Percentiles rank a stretch among this genome's conserved stretches.
Conservation (phyloP, 1,140 invertebrate species). For the Anoplolepis gracilipes region DNA sequence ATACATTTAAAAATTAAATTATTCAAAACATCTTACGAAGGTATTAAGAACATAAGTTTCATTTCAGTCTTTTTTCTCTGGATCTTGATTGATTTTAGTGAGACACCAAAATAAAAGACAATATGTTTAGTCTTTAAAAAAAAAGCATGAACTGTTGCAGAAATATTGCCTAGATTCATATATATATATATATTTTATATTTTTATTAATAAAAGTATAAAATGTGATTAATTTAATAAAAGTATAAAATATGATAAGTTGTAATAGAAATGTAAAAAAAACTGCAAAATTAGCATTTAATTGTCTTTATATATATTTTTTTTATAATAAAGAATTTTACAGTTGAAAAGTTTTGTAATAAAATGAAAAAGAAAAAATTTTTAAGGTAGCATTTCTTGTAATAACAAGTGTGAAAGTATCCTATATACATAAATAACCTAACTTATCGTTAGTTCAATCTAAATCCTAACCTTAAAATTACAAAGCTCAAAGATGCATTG, state of each 20-base stretch:
- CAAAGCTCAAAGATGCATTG: neutral
- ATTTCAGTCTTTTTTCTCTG: neutral
- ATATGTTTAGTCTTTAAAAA: neutral
- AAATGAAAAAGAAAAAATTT: neutral
- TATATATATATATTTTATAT: no score
- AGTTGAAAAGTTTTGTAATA: neutral
- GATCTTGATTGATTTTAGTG: neutral
- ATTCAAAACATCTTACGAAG: neutral
- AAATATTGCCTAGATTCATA: no score
- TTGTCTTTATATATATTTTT: neutral
- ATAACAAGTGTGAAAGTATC: no score
- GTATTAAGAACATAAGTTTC: neutral
- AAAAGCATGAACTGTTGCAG: no score
- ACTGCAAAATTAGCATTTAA: neutral
- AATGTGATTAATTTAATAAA: neutral
- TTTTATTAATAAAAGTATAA: no score
- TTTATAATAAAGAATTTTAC: constrained; percentile 15
- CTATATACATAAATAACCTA: neutral
- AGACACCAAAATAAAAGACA: neutral
- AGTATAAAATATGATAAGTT: neutral
- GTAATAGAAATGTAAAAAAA: neutral
- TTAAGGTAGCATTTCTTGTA: neutral
- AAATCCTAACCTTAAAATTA: constrained; percentile 10
- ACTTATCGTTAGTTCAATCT: neutral
- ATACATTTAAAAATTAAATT: neutral